Evolutionary conservation across 1,140 invertebrate species (phyloP), one percentile per base, ranked within the genome.

Genomic region (Dysdera silvatica): DNA sequence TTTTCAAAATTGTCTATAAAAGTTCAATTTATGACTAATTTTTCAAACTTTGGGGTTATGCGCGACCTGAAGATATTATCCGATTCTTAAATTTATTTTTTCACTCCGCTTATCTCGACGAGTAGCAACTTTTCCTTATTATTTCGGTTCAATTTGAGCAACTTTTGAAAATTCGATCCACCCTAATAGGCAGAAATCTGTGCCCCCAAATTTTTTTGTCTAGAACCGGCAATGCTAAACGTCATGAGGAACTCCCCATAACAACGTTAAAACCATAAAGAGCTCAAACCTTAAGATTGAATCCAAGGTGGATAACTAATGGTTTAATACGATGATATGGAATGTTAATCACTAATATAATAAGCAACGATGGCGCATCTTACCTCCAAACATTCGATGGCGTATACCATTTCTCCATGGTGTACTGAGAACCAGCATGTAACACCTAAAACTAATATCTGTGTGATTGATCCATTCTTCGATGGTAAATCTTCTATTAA

Each of bases 391-490:
- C 45, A 71, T 47, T 45, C 67, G 67, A 32, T 68, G 62, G 10
- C 53, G 37, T 12, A 71, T 67, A 6, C 67, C 68, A 14, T 52
- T 65, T 20, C 68, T 53, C 71, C 71, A 72, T 2, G 54, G 58
- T 4, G 71, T 72, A 12, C 68, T 65, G n/a, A 71, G 31, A 31
- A 70, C 58, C 32, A 70, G 53, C 40, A 72, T 48, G 29, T 68
- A 51, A 31, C 71, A 72, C 5, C 67, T 61, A 41, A 72, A 72
- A 18, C 58, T 62, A 16, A 72, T 45, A 23, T 70, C 68, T 10
- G 65, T 55, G 48, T 65, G 56, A 14, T 72, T 60, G 10, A 60
- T 28, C 64, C 63, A 72, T 18, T 71, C 69, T 26, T 55, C 37
- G 20, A 67, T 67, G 3, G 16, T 40, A 56, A 66, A 71, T 16